Conservation (phyloP, 2,888 invertebrate genomes). For the Drepanosiphum platanoidis region DNA sequence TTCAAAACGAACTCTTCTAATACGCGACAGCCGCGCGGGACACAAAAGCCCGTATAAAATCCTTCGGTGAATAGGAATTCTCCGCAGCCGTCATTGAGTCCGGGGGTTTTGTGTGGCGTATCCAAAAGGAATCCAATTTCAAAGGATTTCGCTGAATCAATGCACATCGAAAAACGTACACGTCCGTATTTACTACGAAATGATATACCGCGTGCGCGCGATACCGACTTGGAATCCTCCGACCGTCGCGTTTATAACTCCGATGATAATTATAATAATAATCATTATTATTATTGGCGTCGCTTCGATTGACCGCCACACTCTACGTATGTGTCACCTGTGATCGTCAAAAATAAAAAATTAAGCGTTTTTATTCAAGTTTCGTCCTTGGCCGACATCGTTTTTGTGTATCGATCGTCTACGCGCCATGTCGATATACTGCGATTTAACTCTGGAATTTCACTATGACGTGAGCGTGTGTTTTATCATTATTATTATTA, state of each 20-base stretch:
- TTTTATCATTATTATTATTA: too few relatives aligned
- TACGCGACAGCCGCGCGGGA: background rate
- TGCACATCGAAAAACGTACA: conserved; percentile 1
- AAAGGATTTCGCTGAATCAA: conserved; percentile 39
- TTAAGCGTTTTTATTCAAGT: too few relatives aligned
- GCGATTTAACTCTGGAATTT: too few relatives aligned
- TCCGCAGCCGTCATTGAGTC: background rate
- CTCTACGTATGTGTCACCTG: too few relatives aligned
- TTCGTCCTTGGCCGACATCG: background rate
- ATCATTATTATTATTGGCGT: too few relatives aligned
- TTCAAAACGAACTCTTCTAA: conserved; percentile 34
- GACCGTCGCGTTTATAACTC: too few relatives aligned
- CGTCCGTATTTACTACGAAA: too few relatives aligned
- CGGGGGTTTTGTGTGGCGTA: conserved; percentile 22
- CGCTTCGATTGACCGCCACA: too few relatives aligned
- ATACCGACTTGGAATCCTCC: background rate
- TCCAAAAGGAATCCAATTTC: conserved; percentile 29
- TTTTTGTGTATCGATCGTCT: background rate
- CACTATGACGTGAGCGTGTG: too few relatives aligned
- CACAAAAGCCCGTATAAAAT: conserved; percentile 34
- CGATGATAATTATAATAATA: too few relatives aligned
- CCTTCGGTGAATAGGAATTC: conserved; percentile 34
- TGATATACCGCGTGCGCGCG: background rate
- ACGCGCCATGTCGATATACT: too few relatives aligned
- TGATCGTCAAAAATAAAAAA: too few relatives aligned